Evolutionary conservation across 2,113 vertebrate species (phyloP), one percentile per base, ranked within the genome.

Genomic region (Alouatta palliata): DNA sequence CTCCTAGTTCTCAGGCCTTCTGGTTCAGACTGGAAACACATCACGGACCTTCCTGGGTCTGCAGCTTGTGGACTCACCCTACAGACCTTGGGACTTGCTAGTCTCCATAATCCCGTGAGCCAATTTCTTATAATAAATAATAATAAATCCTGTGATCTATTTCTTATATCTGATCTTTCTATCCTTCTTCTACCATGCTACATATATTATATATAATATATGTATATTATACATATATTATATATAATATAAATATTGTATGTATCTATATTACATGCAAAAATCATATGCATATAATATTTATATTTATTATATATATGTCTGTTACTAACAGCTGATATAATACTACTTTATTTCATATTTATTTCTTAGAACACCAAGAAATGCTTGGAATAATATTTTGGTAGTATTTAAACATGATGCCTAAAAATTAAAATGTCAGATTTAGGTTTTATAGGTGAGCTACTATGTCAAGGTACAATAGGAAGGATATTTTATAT

Each of bases 301-400:
- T 13, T 64, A 27, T 10, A 61, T 61, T 27, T 10, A 61, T 61
- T 27, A 30, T 64, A 64, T 30, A 30, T 71, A 23, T 58, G 47
- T 5, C 12, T n/a, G 6, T 32, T 75, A 40, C 23, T 76, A 56
- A 70, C 40, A 49, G 8, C 73, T 66, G 37, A 56, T 23, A 76
- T 70, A 90, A 95, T 89, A 25, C 8, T 73, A 64, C 81, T 96
- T 94, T 40, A 90, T 87, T 81, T 66, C 17, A 73, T 58, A 43
- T 75, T 68, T 82, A 58, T 94, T 52, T 90, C 10, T 80, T 87
- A 17, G 30, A 81, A 95, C 68, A 61, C 19, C 17, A 81, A 56
- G 20, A 77, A 77, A 75, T n/a, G 14, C 8, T 92, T 90, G 30
- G 13, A 3, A 16, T 61, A 83, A 43, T 87, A 47, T 75, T 77